Evolutionary conservation across 2,888 invertebrate genomes (phyloP).

Genomic region (Cantharis lateralis): DNA sequence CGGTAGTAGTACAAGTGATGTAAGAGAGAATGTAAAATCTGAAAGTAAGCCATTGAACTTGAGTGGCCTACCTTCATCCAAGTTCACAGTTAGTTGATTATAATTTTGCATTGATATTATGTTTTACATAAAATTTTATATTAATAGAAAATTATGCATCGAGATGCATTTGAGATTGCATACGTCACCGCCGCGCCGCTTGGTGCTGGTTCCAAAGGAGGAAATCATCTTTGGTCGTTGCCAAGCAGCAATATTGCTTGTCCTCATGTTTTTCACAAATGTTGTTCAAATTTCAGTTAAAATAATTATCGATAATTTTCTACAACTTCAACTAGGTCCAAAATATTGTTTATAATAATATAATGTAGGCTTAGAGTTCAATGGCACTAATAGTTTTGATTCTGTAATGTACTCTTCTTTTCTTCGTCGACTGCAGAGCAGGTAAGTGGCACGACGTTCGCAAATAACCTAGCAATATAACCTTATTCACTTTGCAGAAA

Average conservation of each 20-base stretch:
- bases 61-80: constrained; percentile 54
- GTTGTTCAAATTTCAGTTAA: too few species aligned
- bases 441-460: constrained; percentile 54
- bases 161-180: neutral
- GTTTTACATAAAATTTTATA: neutral
- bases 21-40: constrained; percentile 55
- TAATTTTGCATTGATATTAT: constrained; percentile 12
- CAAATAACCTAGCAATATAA: constrained; percentile 50
- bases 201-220: neutral
- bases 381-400: constrained; percentile 41
- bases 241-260: too few species aligned
- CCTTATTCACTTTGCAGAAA: constrained; percentile 50
- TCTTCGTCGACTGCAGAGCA: constrained; percentile 50
- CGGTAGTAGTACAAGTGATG: constrained; percentile 51
- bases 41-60: constrained; percentile 57
- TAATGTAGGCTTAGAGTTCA: constrained; percentile 39
- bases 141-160: neutral
- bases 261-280: too few species aligned
- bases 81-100: constrained; percentile 51
- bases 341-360: constrained; percentile 8
- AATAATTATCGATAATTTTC: neutral
- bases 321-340: neutral
- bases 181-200: neutral
- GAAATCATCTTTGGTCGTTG: too few species aligned
- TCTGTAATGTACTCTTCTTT: constrained; percentile 55